Evolutionary conservation across 2,113 vertebrate species (phyloP).

Genomic region (Albula goreensis): DNA sequence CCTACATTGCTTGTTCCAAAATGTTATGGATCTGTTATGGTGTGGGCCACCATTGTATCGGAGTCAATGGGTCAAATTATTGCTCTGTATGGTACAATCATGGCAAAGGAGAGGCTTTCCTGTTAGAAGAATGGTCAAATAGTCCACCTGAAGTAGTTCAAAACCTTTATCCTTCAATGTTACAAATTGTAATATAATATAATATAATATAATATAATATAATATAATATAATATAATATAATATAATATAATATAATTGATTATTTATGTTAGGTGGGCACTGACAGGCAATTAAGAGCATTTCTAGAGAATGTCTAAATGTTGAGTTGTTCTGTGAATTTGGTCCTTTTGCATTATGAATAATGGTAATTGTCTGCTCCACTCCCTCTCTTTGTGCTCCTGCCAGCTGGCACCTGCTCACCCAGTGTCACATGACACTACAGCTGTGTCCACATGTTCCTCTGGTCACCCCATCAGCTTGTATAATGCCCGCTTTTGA

Average conservation of each 20-base stretch:
- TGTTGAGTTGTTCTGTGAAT: slow-evolving; percentile 75
- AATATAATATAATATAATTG: not conserved
- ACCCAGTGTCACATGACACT: slow-evolving; percentile 84
- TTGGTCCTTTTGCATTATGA: slow-evolving; percentile 81
- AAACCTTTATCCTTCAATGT: no score
- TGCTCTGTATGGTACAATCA: no score
- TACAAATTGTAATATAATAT: no score
- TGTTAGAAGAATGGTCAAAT: no score
- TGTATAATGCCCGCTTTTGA: slow-evolving; percentile 82
- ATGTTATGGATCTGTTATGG: no score
- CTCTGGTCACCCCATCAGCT: slow-evolving; percentile 75
- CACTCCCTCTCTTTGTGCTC: slow-evolving; percentile 73
- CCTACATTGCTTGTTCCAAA: no score
- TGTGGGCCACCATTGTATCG: no score
- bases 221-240: no score
- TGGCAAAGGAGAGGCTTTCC: no score
- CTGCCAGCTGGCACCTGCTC: slow-evolving; percentile 80
- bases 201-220: no score
- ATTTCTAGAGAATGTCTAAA: slow-evolving; percentile 68
- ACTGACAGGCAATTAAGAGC: slow-evolving; percentile 67
- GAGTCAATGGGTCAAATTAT: no score
- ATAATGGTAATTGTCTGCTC: slow-evolving; percentile 94
- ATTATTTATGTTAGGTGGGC: slow-evolving; percentile 37
- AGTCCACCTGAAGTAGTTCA: no score
- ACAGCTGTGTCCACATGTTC: slow-evolving; percentile 93